These are phyloP conservation scores for Hydropotes inermis DNA, from an alignment of 2,113 vertebrate species.

Conservation along the genomic window DNA sequence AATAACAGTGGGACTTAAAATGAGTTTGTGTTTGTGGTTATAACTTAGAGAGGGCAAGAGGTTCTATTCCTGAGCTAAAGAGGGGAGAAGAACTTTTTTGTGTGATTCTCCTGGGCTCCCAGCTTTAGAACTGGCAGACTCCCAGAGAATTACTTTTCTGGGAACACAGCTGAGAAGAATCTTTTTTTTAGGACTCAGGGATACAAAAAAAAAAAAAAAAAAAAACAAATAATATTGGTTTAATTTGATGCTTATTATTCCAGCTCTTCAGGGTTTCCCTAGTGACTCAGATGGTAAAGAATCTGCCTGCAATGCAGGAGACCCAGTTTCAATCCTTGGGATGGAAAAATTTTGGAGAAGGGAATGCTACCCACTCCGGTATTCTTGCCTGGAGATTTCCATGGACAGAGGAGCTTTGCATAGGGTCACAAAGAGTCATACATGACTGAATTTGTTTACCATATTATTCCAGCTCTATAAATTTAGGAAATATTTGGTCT, in stretches of 20 bases:
- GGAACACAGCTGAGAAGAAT: background rate
- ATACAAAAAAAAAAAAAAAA: background rate
- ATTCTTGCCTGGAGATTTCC: background rate
- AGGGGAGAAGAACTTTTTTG: background rate
- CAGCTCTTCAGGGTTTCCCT: background rate
- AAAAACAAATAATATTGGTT: background rate
- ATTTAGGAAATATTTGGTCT: background rate
- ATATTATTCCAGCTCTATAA: background rate
- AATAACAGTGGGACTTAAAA: background rate
- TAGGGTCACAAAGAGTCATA: background rate
- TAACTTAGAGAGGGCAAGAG: background rate
- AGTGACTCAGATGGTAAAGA: background rate
- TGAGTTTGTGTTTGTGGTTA: background rate
- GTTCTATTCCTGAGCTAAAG: fast-evolving
- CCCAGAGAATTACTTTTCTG: background rate
- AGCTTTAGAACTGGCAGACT: background rate
- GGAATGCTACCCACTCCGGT: background rate
- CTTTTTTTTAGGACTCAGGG: background rate
- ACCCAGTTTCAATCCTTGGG: background rate
- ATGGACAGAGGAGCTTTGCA: background rate
- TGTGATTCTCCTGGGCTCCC: background rate
- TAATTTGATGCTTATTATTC: background rate
- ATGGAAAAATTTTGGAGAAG: background rate
- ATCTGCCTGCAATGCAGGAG: background rate
- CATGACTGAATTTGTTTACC: background rate